These are phyloP conservation scores for Psix sp. DNA, from an alignment of 1,140 invertebrate species.

Conservation along the genomic window DNA sequence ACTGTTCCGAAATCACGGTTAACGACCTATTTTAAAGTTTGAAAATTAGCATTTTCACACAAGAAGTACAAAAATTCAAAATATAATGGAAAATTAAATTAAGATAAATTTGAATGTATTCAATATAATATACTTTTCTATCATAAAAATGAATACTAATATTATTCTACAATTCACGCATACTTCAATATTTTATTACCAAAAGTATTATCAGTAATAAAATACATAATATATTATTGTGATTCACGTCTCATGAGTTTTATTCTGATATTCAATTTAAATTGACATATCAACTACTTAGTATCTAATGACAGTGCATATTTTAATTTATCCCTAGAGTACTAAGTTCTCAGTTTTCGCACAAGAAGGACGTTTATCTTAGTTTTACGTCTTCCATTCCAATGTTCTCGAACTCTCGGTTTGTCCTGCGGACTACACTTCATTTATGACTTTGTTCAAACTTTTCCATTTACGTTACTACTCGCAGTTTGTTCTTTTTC, in stretches of 20 bases:
- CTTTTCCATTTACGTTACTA: conserved; percentile 41
- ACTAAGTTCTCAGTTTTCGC: conserved; percentile 39
- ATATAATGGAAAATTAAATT: too few relatives aligned
- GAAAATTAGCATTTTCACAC: too few relatives aligned
- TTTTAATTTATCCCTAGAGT: conserved; percentile 44
- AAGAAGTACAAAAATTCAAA: too few relatives aligned
- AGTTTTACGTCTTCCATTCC: conserved; percentile 26
- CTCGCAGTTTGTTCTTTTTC: conserved; percentile 28
- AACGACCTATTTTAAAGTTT: too few relatives aligned
- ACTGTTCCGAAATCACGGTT: too few relatives aligned
- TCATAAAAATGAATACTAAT: too few relatives aligned
- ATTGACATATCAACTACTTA: conserved; percentile 22
- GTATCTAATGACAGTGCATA: conserved; percentile 41
- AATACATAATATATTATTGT: background rate
- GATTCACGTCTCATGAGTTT: conserved; percentile 3
- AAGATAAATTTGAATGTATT: too few relatives aligned
- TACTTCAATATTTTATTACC: background rate
- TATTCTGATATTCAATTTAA: conserved; percentile 32
- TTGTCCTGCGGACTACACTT: conserved; percentile 22
- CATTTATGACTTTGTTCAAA: conserved; percentile 52
- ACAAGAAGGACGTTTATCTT: conserved; percentile 38
- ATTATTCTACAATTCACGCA: too few relatives aligned
- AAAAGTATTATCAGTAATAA: background rate
- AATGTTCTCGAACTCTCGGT: conserved; percentile 26
- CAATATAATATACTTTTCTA: too few relatives aligned